These are phyloP conservation scores for Pseudobourletiella spinata DNA, from an alignment of 1,140 invertebrate species.

Conservation along the genomic window DNA sequence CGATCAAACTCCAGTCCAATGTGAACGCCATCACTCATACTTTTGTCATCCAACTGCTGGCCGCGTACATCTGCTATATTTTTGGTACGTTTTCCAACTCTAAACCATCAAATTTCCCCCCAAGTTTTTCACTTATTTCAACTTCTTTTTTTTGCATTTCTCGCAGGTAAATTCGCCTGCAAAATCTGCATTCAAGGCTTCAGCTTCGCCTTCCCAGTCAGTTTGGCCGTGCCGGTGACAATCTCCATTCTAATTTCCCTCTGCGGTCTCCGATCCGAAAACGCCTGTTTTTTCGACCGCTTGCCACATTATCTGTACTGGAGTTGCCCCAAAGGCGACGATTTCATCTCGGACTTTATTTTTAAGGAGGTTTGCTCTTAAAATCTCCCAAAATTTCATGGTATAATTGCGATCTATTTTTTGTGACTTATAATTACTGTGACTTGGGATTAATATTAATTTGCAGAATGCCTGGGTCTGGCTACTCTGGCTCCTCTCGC, in stretches of 20 bases:
- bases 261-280: conserved; percentile 74
- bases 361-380: conserved; percentile 52
- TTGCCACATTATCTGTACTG: conserved; percentile 85
- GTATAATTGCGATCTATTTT: too few species aligned
- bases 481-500: conserved; percentile 86
- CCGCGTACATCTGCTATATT: conserved; percentile 79
- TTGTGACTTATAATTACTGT: too few species aligned
- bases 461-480: conserved; percentile 78
- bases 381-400: not conserved
- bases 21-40: conserved; percentile 48
- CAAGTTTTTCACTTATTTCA: too few species aligned
- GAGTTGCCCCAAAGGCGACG: conserved; percentile 64
- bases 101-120: too few species aligned
- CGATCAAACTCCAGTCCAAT: conserved; percentile 24
- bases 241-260: conserved; percentile 80
- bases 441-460: too few species aligned
- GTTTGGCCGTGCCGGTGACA: conserved; percentile 78
- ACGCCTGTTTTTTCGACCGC: conserved; percentile 78
- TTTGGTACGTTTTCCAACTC: conserved; percentile 56
- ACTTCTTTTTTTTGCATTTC: too few species aligned
- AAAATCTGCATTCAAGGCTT: conserved; percentile 94
- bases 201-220: conserved; percentile 91
- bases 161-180: conserved; percentile 78
- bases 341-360: conserved; percentile 74
- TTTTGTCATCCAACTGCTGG: conserved; percentile 67